Conservation (phyloP, 2,113 vertebrate genomes). For the Sturnira hondurensis region DNA sequence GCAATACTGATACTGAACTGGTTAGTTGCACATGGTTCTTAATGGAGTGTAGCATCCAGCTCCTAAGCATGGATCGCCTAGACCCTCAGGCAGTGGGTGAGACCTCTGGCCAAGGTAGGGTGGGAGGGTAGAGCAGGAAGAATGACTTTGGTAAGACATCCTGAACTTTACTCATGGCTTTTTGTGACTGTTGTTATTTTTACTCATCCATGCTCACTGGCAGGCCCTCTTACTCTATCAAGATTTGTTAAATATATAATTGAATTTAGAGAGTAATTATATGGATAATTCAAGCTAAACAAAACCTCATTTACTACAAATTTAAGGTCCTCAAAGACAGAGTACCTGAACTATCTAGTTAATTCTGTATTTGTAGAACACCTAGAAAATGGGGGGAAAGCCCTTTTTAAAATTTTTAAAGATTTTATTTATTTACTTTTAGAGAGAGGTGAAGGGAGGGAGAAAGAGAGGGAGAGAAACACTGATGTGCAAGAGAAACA, state of each 20-base stretch:
- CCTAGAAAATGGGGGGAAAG: not conserved
- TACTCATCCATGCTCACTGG: not conserved
- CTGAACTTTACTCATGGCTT: not conserved
- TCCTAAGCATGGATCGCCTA: not conserved
- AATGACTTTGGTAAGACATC: not conserved
- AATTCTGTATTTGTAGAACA: not conserved
- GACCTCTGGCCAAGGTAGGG: not conserved
- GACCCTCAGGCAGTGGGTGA: not conserved
- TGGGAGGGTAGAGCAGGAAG: not conserved
- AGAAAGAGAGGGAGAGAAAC: too few species aligned
- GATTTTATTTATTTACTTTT: too few species aligned
- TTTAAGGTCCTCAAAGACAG: not conserved
- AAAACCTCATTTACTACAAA: not conserved
- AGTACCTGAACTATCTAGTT: not conserved
- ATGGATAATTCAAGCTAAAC: not conserved
- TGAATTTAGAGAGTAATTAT: conserved; percentile 19
- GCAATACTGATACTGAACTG: not conserved
- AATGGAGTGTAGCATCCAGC: not conserved
- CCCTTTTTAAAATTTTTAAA: too few species aligned
- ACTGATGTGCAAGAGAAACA: too few species aligned
- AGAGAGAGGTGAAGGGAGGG: too few species aligned
- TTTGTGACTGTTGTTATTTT: not conserved
- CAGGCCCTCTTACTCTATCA: not conserved
- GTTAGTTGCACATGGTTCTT: not conserved
- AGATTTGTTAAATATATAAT: not conserved